Evolutionary conservation across 1,140 invertebrate genomes (phyloP), one percentile per base, ranked within the genome.

Genomic region (Pogonomyrmex californicus): DNA sequence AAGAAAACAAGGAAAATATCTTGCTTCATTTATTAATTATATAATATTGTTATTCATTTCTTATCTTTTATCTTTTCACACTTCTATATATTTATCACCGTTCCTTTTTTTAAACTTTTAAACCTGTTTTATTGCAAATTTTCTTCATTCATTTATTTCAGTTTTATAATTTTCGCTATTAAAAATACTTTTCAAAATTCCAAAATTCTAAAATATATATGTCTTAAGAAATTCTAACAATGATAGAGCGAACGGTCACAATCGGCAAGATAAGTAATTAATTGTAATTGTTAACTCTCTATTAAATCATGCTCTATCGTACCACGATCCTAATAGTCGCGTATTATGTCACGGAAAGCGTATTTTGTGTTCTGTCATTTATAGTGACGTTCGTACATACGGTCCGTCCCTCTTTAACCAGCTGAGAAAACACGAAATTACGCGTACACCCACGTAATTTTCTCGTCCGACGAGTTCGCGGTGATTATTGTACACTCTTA

Each of bases 271-370:
- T 79, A 86, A 87, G 78, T 66, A 88, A 77, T 56, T 88, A 86
- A 92, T 92, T 83, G 65, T 62, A 83, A 88, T 86, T 86, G 82
- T 89, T 87, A 89, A 91, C 81, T 90, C 79, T 79, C 79, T 83
- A 91, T 91, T 91, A 88, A 90, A 92, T 91, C 87, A 75, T 87
- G 86, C 75, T 87, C 66, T 68, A 89, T 91, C 85, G 10, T 63
- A 75, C 36, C 54, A 56, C 71, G 86, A 88, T 86, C 71, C 86
- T 89, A 87, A 75, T 82, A 68, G 54, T 78, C 86, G 68, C 79
- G 76, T 51, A 79, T 92, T 91, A 91, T 89, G 86, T 91, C 85
- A 90, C 85, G 62, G 85, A 87, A 87, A 89, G 86, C 60, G 49
- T 17, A 44, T 44, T 47, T 12, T 12, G 12, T 51, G 33, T 23